A percentile compares a stretch with the other conserved stretches of the same genome.
Evolutionary conservation across 2,113 vertebrate species (phyloP).

Genomic region (Ageneiosus marmoratus): DNA sequence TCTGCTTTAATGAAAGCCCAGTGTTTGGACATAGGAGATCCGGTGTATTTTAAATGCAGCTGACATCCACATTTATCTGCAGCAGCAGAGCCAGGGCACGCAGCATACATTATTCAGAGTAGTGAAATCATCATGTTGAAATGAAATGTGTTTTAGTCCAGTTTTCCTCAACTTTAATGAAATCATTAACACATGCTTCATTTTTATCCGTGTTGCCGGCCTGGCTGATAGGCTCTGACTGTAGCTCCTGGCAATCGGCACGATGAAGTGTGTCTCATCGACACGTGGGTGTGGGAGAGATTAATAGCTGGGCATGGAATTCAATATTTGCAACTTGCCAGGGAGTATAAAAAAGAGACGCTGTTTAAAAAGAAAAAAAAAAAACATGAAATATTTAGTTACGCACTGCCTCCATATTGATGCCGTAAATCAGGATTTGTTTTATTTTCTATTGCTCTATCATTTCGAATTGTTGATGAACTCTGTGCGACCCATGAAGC

Average conservation of each 20-base stretch:
- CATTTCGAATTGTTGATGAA: slow-evolving; percentile 24
- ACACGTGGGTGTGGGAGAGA: slow-evolving; percentile 49
- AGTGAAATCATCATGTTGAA: slow-evolving; percentile 28
- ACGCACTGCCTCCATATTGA: slow-evolving; percentile 35
- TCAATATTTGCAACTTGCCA: slow-evolving; percentile 54
- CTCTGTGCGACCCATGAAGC: slow-evolving; percentile 1
- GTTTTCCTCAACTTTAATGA: slow-evolving; percentile 44
- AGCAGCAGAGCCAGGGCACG: background rate
- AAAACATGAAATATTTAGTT: slow-evolving; percentile 49
- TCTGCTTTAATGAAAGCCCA: slow-evolving; percentile 27
- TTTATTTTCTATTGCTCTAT: slow-evolving; percentile 9
- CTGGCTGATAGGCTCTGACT: slow-evolving; percentile 37
- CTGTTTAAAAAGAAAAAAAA: slow-evolving; percentile 13
- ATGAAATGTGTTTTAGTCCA: slow-evolving; percentile 47
- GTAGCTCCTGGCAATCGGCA: slow-evolving; percentile 43
- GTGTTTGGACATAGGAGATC: slow-evolving; percentile 8
- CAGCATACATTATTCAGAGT: slow-evolving; percentile 44
- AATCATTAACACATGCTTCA: slow-evolving; percentile 38
- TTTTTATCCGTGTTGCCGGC: slow-evolving; percentile 42
- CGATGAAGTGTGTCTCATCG: slow-evolving; percentile 41
- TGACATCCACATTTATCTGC: slow-evolving; percentile 34
- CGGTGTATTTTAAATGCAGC: slow-evolving; percentile 5
- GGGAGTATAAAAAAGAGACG: slow-evolving; percentile 32
- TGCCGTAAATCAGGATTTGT: slow-evolving; percentile 41
- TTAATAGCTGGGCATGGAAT: slow-evolving; percentile 51